Base-by-base conservation (phyloP, 1,140 invertebrate species). In the Psix sp. region DNA sequence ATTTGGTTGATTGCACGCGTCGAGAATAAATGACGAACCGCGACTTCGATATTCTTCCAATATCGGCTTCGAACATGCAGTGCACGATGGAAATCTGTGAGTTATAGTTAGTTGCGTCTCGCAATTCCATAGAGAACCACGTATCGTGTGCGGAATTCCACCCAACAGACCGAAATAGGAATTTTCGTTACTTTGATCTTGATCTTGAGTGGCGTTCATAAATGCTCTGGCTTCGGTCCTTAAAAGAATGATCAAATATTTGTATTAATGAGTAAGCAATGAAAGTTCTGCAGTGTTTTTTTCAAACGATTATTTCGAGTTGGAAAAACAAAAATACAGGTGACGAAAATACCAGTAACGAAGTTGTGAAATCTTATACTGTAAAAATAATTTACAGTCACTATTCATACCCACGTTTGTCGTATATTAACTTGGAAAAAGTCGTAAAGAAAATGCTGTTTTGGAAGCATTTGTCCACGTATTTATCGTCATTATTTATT, bases 61-160 rank as follows among this genome's bases (percentile, higher is more conserved):
- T 15, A 97, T 89, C 0, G 85, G 78, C 16, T 86, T 78, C 0
- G 96, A 98, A 81, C 97, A 99, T 0, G 96, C 97, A 38, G 97
- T 96, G 79, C 97, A 99, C 65, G 94, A 93, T 49, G 92, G 89
- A 88, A 98, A 99, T 68, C 93, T 92, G 40, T 91, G 87, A 20
- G 93, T 94, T 9, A 95, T 92, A 5, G 96, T 96, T 66, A 94
- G 78, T 10, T 96, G 90, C 36, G 93, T 93, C 59, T 93, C 91
- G 82, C 93, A 95, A 40, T 91, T 90, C 73, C 93, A 93, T 4
- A 99, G 84, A 80, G 96, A 98, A 3, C 97, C 96, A 33, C 98
- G 89, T 51, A 99, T 94, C 15, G 97, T 96, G 84, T 99, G 98
- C 0, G 98, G 97, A 24, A 98, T 88, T 0, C 94, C 88, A 5